These are phyloP conservation scores for Eulemur rufifrons DNA, from an alignment of 2,113 vertebrate genomes.

Conservation along the genomic window DNA sequence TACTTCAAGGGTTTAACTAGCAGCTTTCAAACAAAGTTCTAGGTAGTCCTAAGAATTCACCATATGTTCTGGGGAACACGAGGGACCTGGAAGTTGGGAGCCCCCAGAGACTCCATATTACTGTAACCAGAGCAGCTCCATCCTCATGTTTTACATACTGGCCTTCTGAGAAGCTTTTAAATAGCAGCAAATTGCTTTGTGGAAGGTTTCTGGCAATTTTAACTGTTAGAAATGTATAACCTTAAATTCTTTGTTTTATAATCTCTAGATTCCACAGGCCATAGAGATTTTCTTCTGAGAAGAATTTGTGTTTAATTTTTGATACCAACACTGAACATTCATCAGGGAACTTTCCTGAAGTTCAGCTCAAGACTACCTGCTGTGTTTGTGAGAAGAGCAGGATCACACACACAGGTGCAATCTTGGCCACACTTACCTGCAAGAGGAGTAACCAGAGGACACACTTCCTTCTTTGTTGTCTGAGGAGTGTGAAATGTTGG, in stretches of 20 bases:
- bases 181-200: not conserved
- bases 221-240: not conserved
- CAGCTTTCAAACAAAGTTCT: not conserved
- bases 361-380: constrained; percentile 78
- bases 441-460: constrained; percentile 59
- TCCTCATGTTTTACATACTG: accelerated
- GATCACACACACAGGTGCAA: constrained; percentile 68
- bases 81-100: accelerated
- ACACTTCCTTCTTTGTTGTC: constrained; percentile 54
- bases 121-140: not conserved
- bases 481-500: constrained; percentile 61
- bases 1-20: not conserved
- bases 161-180: not conserved
- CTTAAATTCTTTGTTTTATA: not conserved
- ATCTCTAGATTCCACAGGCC: constrained; percentile 96
- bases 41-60: not conserved
- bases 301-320: constrained; percentile 93
- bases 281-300: constrained; percentile 99
- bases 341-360: constrained; percentile 84
- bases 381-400: constrained; percentile 63
- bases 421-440: constrained; percentile 64
- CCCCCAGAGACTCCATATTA: too few species aligned
- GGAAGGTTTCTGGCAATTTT: not conserved
- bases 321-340: constrained; percentile 87
- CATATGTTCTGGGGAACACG: not conserved